phyloP scores from a whole-genome alignment of 2,888 invertebrate genomes.

The Temnothorax rugatulus region DNA sequence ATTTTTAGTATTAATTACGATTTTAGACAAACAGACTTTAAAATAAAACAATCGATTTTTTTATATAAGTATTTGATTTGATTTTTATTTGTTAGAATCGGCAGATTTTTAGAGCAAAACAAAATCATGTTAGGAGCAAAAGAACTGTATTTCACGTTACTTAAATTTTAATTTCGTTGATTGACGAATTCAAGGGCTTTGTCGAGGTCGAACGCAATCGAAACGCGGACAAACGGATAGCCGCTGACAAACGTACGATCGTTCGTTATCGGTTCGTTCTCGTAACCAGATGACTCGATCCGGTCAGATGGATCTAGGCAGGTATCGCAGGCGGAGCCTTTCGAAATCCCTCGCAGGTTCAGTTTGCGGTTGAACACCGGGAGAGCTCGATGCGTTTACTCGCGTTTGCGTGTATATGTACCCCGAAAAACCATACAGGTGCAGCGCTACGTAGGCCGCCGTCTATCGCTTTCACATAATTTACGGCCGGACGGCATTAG shows the following conservation, averaged over 20 bases:
- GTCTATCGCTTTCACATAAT: slow-evolving; percentile 82
- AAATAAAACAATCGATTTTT: neutral
- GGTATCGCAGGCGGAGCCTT: slow-evolving; percentile 32
- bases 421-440: slow-evolving; percentile 71
- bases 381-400: slow-evolving; percentile 2
- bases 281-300: slow-evolving; percentile 52
- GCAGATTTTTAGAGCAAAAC: neutral
- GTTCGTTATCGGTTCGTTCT: slow-evolving; percentile 45
- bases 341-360: slow-evolving; percentile 40
- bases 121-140: neutral
- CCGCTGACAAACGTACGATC: slow-evolving; percentile 15
- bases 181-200: slow-evolving; percentile 29
- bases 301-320: slow-evolving; percentile 24
- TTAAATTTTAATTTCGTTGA: slow-evolving; percentile 28
- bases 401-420: slow-evolving; percentile 32
- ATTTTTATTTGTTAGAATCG: neutral
- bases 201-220: slow-evolving; percentile 13
- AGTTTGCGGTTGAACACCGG: slow-evolving; percentile 42
- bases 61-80: neutral
- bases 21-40: neutral
- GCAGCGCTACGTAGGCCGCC: slow-evolving; percentile 66
- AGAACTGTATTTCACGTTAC: neutral
- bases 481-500: slow-evolving; percentile 83
- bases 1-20: neutral
- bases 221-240: slow-evolving; percentile 33